Evolutionary conservation across 2,888 invertebrate species (phyloP), one percentile per base, ranked within the genome.

Genomic region (Scotopteryx bipunctaria): DNA sequence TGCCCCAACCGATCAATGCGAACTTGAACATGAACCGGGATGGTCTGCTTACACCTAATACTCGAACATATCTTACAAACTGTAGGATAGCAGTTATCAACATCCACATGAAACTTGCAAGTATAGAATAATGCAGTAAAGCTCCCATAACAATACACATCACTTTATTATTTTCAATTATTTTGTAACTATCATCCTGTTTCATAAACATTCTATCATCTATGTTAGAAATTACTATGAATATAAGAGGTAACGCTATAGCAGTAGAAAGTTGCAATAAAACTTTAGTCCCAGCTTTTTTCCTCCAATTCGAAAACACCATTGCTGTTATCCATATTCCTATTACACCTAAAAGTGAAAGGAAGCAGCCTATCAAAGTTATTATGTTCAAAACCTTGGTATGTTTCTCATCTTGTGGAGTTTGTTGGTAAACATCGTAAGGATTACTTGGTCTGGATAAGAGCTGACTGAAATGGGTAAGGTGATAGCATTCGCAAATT

Each of bases 31-130:
- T 92, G 68, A 94, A 94, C 55, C 92, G 84, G 0, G 91, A 86
- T 3, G 93, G 92, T 27, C 92, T 80, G 6, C 80, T 76, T 0
- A 89, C 89, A 2, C 93, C 94, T 38, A 94, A 82, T 0, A 94
- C 93, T 52, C 92, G 91, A 0, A 94, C 94, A 64, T 94, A 94
- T 38, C 93, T 88, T 46, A 94, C 90, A 71, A 94, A 94, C 73
- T 94, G 94, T 47, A 94, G 78, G 38, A 92, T 79, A 1, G 93
- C 94, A 46, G 94, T 93, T 46, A 94, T 92, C 14, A 94, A 76
- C 94, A 94, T 94, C 95, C 94, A 95, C 66, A 91, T 91, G 66
- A 95, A 95, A 55, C 93, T 91, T 1, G 93, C 91, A 35, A 94
- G 76, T 23, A 94, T 91, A 13, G 94, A 92, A 73, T 94, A 94